Percentiles rank a stretch among this genome's conserved stretches.
Evolutionary conservation across 2,113 vertebrate genomes (phyloP).

Genomic region (Chloropsis hardwickii): DNA sequence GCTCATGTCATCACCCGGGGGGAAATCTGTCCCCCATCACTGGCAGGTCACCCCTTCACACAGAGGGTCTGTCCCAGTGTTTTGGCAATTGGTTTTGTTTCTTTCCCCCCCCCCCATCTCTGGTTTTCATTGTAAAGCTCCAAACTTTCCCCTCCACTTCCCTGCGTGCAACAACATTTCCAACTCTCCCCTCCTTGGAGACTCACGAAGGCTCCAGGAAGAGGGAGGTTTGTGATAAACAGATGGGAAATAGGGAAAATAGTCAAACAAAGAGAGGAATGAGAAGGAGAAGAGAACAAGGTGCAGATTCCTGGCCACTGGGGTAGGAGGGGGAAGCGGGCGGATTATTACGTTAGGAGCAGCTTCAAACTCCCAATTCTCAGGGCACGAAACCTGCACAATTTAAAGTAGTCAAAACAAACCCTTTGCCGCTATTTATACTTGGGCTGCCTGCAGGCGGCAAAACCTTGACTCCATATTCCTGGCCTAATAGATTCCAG

Average conservation of each 20-base stretch:
- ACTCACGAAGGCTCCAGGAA: slow-evolving; percentile 59
- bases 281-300: slow-evolving; percentile 61
- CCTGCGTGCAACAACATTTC: slow-evolving; percentile 47
- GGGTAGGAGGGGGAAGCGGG: slow-evolving; percentile 27
- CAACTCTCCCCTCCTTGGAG: slow-evolving; percentile 28
- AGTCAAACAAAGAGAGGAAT: slow-evolving; percentile 68
- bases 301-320: slow-evolving; percentile 64
- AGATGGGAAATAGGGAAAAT: slow-evolving; percentile 65
- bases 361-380: slow-evolving; percentile 73
- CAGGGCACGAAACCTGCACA: slow-evolving; percentile 75
- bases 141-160: slow-evolving; percentile 42
- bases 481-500: slow-evolving; percentile 74
- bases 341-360: slow-evolving; percentile 67
- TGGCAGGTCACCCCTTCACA: neutral
- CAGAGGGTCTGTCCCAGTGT: neutral
- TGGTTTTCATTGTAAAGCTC: slow-evolving; percentile 23
- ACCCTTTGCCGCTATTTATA: slow-evolving; percentile 72
- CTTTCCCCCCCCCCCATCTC: neutral
- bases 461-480: slow-evolving; percentile 68
- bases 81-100: neutral
- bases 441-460: slow-evolving; percentile 72
- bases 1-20: rapidly evolving
- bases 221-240: slow-evolving; percentile 65
- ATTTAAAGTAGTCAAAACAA: slow-evolving; percentile 79
- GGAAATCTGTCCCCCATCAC: neutral